phyloP scores from a whole-genome alignment of 2,888 invertebrate genomes.

The Perizoma flavofasciatum region DNA sequence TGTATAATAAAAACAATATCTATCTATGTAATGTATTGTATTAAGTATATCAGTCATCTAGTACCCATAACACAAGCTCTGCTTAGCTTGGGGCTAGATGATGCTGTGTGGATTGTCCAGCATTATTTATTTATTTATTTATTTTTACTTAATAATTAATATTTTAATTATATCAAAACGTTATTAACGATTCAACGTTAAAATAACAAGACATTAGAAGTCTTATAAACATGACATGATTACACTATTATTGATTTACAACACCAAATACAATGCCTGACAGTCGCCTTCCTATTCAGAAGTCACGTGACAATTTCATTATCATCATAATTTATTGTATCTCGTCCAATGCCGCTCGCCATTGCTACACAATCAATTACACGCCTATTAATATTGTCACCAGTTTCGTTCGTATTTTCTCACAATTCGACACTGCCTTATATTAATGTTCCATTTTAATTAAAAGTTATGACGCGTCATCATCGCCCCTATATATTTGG shows the following conservation, averaged over 20 bases:
- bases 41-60: too few species aligned
- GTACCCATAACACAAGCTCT: too few species aligned
- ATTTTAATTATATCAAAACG: slow-evolving; percentile 2
- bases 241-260: slow-evolving; percentile 37
- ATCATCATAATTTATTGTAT: slow-evolving; percentile 59
- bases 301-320: slow-evolving; percentile 64
- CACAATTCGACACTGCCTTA: slow-evolving; percentile 59
- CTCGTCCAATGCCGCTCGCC: slow-evolving; percentile 45
- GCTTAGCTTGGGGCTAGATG: too few species aligned
- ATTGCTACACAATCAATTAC: slow-evolving; percentile 69
- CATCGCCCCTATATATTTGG: slow-evolving; percentile 58
- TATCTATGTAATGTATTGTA: too few species aligned
- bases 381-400: slow-evolving; percentile 62
- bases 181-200: not conserved
- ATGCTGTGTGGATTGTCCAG: too few species aligned
- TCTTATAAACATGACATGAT: slow-evolving; percentile 33
- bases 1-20: too few species aligned
- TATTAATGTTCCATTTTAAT: slow-evolving; percentile 75
- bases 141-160: too few species aligned
- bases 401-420: slow-evolving; percentile 39
- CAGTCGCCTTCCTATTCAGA: slow-evolving; percentile 50
- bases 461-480: slow-evolving; percentile 79
- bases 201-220: slow-evolving; percentile 1
- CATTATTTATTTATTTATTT: too few species aligned
- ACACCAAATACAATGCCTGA: slow-evolving; percentile 38